Evolutionary conservation across 2,113 vertebrate genomes (phyloP).

Genomic region (Urocynchramus pylzowi): DNA sequence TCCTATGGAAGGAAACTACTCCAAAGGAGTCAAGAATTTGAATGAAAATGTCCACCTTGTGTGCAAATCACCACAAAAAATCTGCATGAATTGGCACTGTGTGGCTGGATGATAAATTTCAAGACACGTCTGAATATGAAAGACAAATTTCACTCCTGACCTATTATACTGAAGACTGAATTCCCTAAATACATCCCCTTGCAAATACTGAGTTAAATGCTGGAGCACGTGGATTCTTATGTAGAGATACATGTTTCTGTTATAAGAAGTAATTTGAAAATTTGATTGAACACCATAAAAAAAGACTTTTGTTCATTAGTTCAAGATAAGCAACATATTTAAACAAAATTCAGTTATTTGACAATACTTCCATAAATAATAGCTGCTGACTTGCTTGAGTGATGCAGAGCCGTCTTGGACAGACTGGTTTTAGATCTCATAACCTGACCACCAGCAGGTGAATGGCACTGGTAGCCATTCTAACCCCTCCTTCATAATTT

Average conservation of each 20-base stretch:
- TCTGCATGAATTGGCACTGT: background rate
- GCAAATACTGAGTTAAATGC: background rate
- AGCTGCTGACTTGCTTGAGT: background rate
- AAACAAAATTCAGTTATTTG: background rate
- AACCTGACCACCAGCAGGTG: background rate
- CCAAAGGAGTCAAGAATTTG: background rate
- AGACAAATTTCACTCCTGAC: background rate
- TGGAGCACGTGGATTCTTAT: background rate
- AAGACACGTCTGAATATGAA: background rate
- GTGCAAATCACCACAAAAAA: background rate
- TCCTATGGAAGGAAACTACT: background rate
- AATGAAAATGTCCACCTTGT: background rate
- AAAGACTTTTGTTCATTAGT: background rate
- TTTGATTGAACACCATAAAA: background rate
- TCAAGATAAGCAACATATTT: background rate
- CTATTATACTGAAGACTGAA: background rate
- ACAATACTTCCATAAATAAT: background rate
- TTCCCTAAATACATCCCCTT: background rate
- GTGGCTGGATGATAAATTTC: background rate
- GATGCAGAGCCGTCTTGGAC: background rate
- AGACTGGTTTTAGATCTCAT: background rate
- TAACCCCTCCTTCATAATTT: background rate
- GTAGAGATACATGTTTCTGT: background rate
- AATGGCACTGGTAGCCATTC: background rate
- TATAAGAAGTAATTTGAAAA: background rate